Evolutionary conservation across 92 coral and sea anemone species (phyloP).

Genomic region (Meandrina meandrites): DNA sequence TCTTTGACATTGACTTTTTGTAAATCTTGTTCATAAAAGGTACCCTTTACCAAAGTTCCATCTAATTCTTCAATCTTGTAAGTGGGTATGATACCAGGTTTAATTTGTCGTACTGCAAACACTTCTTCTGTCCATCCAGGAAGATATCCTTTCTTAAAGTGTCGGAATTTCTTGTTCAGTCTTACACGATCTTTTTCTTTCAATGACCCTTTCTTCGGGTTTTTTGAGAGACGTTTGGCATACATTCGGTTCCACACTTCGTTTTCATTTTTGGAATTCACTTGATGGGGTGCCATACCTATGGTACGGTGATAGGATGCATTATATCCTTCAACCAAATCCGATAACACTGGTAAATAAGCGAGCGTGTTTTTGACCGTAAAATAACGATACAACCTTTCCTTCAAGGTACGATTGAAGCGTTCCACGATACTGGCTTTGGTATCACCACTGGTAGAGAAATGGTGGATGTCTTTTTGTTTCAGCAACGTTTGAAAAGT

Average conservation of each 20-base stretch:
- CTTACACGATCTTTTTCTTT: constrained; percentile 42
- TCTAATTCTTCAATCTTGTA: constrained; percentile 55
- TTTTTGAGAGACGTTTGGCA: neutral
- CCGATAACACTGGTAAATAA: constrained; percentile 37
- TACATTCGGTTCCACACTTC: constrained; percentile 16
- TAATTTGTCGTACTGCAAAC: constrained; percentile 22
- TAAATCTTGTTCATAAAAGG: constrained; percentile 52
- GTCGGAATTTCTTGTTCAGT: constrained; percentile 2
- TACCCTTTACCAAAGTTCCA: constrained; percentile 27
- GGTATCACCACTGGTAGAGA: constrained; percentile 40
- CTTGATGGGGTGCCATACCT: constrained; percentile 18
- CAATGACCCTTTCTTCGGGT: neutral
- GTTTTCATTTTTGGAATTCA: neutral
- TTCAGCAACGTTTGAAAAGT: constrained; percentile 8
- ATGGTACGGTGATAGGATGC: constrained; percentile 37
- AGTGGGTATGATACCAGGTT: constrained; percentile 9
- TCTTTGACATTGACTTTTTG: constrained; percentile 46
- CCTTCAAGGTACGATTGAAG: constrained; percentile 52
- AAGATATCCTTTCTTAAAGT: constrained; percentile 53
- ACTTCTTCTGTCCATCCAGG: constrained; percentile 59
- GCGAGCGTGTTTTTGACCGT: constrained; percentile 20
- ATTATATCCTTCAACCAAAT: constrained; percentile 39
- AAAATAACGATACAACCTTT: constrained; percentile 49
- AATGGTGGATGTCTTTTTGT: constrained; percentile 40
- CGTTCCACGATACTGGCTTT: constrained; percentile 58